Evolutionary conservation across 2,888 invertebrate genomes (phyloP).

Genomic region (Ennomos erosarius): DNA sequence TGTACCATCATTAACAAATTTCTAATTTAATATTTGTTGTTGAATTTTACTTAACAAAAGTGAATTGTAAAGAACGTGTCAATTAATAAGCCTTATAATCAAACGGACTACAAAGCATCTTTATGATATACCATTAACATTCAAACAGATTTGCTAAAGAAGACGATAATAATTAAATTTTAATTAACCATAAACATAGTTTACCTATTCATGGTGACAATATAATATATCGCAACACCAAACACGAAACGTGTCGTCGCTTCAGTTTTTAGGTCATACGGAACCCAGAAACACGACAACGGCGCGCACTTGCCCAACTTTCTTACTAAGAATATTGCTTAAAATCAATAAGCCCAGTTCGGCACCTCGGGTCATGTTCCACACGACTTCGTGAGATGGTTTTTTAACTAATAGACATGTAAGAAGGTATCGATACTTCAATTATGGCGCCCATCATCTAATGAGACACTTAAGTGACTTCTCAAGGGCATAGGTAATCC

Average conservation of each 20-base stretch:
- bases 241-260: constrained; percentile 1
- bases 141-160: no score
- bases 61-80: no score
- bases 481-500: constrained; percentile 16
- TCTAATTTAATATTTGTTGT: no score
- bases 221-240: background rate
- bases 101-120: no score
- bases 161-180: no score
- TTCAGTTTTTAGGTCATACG: constrained; percentile 1
- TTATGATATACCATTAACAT: no score
- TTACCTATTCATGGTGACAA: no score
- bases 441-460: constrained; percentile 22
- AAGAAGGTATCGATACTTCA: constrained; percentile 8
- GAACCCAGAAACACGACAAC: constrained; percentile 9
- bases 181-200: no score
- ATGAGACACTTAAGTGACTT: constrained; percentile 25
- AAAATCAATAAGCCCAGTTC: constrained; percentile 42
- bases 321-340: constrained; percentile 29
- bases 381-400: constrained; percentile 48
- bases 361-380: constrained; percentile 35
- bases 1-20: no score
- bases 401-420: constrained; percentile 37
- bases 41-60: no score
- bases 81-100: no score
- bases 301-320: constrained; percentile 28